phyloP scores from a whole-genome alignment of 2,113 vertebrate species.

The Carollia perspicillata region DNA sequence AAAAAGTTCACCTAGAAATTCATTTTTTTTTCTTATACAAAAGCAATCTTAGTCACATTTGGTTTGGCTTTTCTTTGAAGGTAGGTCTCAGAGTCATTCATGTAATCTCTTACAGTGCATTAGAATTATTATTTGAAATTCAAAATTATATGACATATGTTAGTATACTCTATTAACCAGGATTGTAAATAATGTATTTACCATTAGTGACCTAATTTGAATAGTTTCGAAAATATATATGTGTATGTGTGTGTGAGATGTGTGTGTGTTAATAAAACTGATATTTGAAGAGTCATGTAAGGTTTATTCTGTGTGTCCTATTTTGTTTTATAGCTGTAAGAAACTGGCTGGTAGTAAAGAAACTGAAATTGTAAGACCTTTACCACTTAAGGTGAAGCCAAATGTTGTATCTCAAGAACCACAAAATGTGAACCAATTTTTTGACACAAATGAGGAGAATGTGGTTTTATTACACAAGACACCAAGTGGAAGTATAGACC shows the following conservation, averaged over 20 bases:
- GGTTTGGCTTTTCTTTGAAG: constrained; percentile 22
- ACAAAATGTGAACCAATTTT: background rate
- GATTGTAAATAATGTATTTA: constrained; percentile 5
- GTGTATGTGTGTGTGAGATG: background rate
- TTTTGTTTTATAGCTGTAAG: constrained; percentile 71
- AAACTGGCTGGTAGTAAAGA: constrained; percentile 62
- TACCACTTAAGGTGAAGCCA: constrained; percentile 41
- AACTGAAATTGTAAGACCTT: constrained; percentile 59
- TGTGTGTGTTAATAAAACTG: background rate
- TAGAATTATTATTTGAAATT: constrained; percentile 37
- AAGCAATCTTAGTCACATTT: constrained; percentile 7
- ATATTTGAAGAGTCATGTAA: background rate
- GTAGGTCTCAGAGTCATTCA: background rate
- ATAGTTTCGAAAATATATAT: background rate
- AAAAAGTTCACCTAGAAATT: constrained; percentile 5
- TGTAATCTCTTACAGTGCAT: background rate
- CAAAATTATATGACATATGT: background rate
- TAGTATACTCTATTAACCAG: background rate
- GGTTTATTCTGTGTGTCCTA: background rate
- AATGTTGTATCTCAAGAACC: constrained; percentile 45
- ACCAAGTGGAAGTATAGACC: background rate
- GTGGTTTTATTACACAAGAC: constrained; percentile 45
- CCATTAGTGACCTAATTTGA: constrained; percentile 1
- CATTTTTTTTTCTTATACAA: background rate
- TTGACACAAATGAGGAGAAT: constrained; percentile 61